A percentile compares a stretch with the other conserved stretches of the same genome.
Conservation (phyloP, 2,888 invertebrate species). For the Diadegma fenestrale region DNA sequence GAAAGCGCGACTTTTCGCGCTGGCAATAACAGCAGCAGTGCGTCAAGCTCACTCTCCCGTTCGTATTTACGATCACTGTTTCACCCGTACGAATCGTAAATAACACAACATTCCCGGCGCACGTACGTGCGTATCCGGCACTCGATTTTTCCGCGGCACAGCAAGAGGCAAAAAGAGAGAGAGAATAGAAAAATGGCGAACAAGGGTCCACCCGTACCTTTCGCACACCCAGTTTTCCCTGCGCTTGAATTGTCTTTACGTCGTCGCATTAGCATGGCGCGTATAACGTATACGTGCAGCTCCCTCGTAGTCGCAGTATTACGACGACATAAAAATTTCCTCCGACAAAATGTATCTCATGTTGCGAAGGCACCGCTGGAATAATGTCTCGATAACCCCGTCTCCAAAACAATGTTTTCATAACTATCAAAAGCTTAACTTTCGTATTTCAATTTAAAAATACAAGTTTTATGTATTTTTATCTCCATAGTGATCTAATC, state of each 20-base stretch:
- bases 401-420: not conserved
- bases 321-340: constrained; percentile 64
- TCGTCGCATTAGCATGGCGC: constrained; percentile 36
- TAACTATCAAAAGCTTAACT: not conserved
- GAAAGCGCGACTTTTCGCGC: constrained; percentile 50
- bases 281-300: constrained; percentile 22
- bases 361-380: constrained; percentile 15
- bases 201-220: constrained; percentile 38
- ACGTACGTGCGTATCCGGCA: constrained; percentile 40
- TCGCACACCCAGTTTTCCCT: constrained; percentile 42
- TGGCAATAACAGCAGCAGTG: constrained; percentile 57
- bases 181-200: constrained; percentile 39
- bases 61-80: constrained; percentile 68
- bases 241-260: constrained; percentile 34
- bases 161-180: not conserved
- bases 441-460: not conserved
- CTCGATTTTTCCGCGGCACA: constrained; percentile 21
- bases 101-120: constrained; percentile 59
- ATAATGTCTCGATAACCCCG: not conserved
- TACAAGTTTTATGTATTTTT: not conserved
- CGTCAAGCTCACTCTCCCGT: constrained; percentile 65
- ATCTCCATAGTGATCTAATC: not conserved
- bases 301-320: constrained; percentile 29
- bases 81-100: constrained; percentile 65
- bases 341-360: constrained; percentile 55